Base-by-base conservation (phyloP, 2,888 invertebrate genomes). In the Xestia c-nigrum region DNA sequence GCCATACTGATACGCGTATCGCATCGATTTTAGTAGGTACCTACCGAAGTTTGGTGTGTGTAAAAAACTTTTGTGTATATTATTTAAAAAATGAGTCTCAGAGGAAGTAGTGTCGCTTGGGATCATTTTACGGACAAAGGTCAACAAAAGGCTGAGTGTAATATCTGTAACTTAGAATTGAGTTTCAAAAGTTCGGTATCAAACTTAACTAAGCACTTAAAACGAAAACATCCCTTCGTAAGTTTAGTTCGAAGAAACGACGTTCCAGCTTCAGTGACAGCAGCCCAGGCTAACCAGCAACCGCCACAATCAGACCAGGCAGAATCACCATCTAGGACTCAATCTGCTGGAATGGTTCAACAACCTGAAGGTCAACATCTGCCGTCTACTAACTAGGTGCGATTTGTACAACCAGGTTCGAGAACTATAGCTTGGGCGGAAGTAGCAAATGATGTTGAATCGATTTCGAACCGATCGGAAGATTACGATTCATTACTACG, bases 321-420 rank as follows among this genome's bases (percentile, higher is more conserved):
- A 1, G 16, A 19, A 69, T 69, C 68, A 69, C 9, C 68, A 69
- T 46, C 57, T 69, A 24, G 69, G 3, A 59, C 24, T 46, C 43
- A 46, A 43, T 4, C 43, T 69, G 43, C 57, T 10, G 57, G 57
- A 59, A 69, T 24, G 43, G 43, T 69, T 69, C 68, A 57, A 57
- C 68, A 55, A 69, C 40, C 43, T 69, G 55, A 69, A 69, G 68
- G 55, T 1, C 6, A 69, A 55, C 68, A 38, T 57, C 14, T 14
- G 68, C 68, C 68, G 40, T 69, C 43, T n/a, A 16, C 69, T 57
- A n/a, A n/a, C n/a, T n/a, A n/a, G n/a, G n/a, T n/a, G n/a, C n/a
- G n/a, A n/a, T n/a, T n/a, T n/a, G n/a, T 46, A 69, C 57, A 69
- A 59, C 69, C 43, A 46, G 69, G 69, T 69, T 43, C 69, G 46